These are phyloP conservation scores for Corapipo altera DNA, from an alignment of 2,113 vertebrate genomes.

Conservation along the genomic window DNA sequence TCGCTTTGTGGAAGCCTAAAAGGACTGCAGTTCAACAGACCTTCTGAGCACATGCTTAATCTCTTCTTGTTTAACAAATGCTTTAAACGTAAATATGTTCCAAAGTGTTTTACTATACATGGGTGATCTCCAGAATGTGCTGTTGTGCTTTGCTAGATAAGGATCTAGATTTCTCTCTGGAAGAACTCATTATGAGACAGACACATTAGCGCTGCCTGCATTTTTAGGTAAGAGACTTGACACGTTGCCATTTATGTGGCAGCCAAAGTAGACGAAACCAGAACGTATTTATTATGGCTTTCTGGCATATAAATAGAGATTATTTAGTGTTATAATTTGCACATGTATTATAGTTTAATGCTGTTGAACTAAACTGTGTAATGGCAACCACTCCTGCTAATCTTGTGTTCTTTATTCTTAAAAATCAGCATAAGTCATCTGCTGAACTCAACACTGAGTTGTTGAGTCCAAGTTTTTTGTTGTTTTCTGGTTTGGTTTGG, in stretches of 20 bases:
- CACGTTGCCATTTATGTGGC: neutral
- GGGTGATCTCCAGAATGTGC: conserved; percentile 16
- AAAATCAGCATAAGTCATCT: neutral
- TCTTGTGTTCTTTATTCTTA: neutral
- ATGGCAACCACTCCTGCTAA: neutral
- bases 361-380: neutral
- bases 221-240: neutral
- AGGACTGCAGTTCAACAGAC: neutral
- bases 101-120: neutral
- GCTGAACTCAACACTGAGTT: neutral
- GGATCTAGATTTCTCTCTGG: neutral
- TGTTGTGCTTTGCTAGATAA: neutral
- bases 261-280: neutral
- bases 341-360: neutral
- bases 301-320: neutral
- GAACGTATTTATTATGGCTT: neutral
- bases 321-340: neutral
- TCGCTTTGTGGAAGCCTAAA: neutral
- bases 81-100: neutral
- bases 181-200: neutral
- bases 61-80: neutral
- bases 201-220: neutral
- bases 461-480: neutral
- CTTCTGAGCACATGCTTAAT: neutral
- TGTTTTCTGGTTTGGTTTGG: neutral